Conservation (phyloP, 2,113 vertebrate genomes). For the Phyllostomus discolor region DNA sequence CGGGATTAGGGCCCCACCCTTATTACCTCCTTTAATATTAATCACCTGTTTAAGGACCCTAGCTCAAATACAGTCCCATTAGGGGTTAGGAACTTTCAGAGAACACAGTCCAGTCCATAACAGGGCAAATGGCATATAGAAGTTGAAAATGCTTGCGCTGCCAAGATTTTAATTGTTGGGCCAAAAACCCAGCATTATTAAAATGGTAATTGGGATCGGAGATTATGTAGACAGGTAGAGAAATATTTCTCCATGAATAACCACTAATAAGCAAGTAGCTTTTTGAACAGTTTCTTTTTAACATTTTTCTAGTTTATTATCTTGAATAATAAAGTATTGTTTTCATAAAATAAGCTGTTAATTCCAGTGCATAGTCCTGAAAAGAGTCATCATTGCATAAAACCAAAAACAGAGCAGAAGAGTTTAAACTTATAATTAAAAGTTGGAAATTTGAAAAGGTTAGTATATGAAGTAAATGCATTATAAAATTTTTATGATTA, state of each 20-base stretch:
- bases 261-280: neutral
- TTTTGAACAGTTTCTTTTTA: neutral
- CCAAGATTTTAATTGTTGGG: neutral
- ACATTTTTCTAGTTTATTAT: neutral
- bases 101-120: neutral
- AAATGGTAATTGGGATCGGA: neutral
- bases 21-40: neutral
- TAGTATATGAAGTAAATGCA: neutral
- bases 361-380: neutral
- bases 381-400: neutral
- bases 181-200: neutral
- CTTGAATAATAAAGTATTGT: neutral
- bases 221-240: neutral
- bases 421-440: conserved; percentile 7
- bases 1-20: neutral
- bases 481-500: neutral
- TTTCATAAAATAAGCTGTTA: conserved; percentile 23
- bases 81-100: neutral
- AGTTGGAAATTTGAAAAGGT: neutral
- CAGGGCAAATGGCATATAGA: neutral
- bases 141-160: neutral
- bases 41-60: neutral
- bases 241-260: conserved; percentile 2
- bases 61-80: neutral
- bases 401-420: neutral